Evolutionary conservation across 2,113 vertebrate genomes (phyloP), one percentile per base, ranked within the genome.

Genomic region (Oncorhynchus gorbuscha): DNA sequence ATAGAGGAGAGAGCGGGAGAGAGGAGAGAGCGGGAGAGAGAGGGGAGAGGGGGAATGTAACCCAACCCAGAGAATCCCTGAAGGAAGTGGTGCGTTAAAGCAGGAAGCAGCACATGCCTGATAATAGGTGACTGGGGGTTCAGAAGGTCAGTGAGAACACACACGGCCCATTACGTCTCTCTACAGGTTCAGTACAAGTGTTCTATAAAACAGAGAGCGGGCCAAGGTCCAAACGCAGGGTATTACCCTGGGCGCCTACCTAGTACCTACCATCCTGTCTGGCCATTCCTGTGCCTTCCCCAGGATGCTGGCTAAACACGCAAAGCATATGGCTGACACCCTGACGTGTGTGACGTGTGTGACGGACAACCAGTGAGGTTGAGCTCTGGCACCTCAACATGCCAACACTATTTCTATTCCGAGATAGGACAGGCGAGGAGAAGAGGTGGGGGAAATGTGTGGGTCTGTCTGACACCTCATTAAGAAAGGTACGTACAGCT

Each of bases 31-130:
- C 0, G 5, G 30, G 30, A 2, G 26, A 26, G 26, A 26, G 26
- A 30, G 24, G 24, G 24, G 24, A 24, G 24, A 24, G 24, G 24
- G 24, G 24, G 24, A 24, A 24, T 24, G 24, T 24, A 24, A 24
- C 24, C 24, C 24, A 24, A 24, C 24, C 24, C 24, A 24, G 24
- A 24, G 24, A 24, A 24, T 24, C 24, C 24, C 24, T 24, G 24
- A 24, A 24, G 24, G 24, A 24, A 24, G 24, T 24, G 24, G 24
- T 24, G 24, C 24, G 24, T 24, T 24, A 24, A 24, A 73, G 75
- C 80, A 86, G 83, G 81, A 90, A 86, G 75, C 80, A 86, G 83
- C 79, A 90, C 85, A 73, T 59, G 72, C 74, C 24, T 55, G 61
- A 73, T 78, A 79, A 59, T 7, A 28, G 49, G n/a, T 73, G 35